Evolutionary conservation across 2,797 vertebrate species (phyloP), one percentile per base, ranked within the genome.

Genomic region (Trichosurus vulpecula): DNA sequence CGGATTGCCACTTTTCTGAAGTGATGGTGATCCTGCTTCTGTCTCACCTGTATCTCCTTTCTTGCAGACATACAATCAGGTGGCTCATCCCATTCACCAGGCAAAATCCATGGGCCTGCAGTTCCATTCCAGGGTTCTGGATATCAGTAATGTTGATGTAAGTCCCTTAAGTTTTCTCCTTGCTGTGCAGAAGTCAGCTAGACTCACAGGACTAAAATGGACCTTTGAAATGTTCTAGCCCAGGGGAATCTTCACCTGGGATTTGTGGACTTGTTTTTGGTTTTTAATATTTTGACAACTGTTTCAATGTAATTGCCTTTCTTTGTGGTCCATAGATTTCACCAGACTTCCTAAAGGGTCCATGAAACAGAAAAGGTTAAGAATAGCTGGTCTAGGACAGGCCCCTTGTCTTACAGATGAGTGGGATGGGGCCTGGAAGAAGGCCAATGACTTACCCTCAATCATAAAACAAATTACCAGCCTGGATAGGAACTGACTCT

Each of bases 61-160:
- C 94, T 98, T 98, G 90, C 97, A 99, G 99, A 99, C 99, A 0
- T 99, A 99, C 98, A 99, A 99, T 95, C 99, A 99, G 97, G 97
- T 99, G 47, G 99, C 99, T 19, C 99, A 99, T 96, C 99, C 99
- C 0, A 99, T 99, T 97, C 99, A 99, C 93, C 99, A 99, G 98
- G 99, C 99, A 98, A 99, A 99, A 96, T 99, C 99, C 10, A 98
- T 99, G 99, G 99, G 99, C 52, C 99, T 99, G 12, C 99, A 99
- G 98, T 99, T 99, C 98, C 99, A 99, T 97, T 99, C 99, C 35
- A 99, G 98, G 97, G 99, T 99, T 97, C 99, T 99, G 87, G 99
- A 99, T 97, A 98, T 99, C 6, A 99, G 99, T 99, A 99, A 99
- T 92, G 97, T 99, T 0, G 99, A 99, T 2, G 99, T 99, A 98